A percentile compares a stretch with the other conserved stretches of the same genome.
Conservation (phyloP, 2,113 vertebrate genomes). For the Solea senegalensis region DNA sequence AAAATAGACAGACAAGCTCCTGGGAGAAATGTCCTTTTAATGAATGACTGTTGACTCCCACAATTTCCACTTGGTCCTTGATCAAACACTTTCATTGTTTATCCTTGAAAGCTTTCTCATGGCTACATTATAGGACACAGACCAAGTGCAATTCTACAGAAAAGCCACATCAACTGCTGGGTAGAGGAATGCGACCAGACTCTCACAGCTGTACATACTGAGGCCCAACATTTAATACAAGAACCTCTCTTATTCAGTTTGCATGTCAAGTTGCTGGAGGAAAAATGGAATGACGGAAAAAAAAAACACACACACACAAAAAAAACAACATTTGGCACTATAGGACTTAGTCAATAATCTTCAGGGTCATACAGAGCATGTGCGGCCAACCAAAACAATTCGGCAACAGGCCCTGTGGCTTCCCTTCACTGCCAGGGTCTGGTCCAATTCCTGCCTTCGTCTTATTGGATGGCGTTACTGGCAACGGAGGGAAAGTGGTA, state of each 20-base stretch:
- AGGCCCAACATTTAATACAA: conserved; percentile 38
- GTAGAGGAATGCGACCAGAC: conserved; percentile 30
- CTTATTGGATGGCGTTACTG: conserved; percentile 39
- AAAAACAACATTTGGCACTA: conserved; percentile 37
- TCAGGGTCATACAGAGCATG: conserved; percentile 61
- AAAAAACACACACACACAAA: conserved; percentile 6
- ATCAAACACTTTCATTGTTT: conserved; percentile 55
- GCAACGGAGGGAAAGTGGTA: conserved; percentile 35
- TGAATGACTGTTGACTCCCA: conserved; percentile 51
- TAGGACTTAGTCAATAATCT: conserved; percentile 61
- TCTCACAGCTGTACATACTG: conserved; percentile 47
- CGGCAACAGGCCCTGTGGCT: conserved; percentile 44
- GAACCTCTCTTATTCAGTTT: conserved; percentile 24
- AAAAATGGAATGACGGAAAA: conserved; percentile 1
- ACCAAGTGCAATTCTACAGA: conserved; percentile 43
- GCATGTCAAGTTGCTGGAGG: conserved; percentile 41
- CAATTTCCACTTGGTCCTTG: conserved; percentile 55
- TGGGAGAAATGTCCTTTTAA: conserved; percentile 53
- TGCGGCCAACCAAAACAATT: conserved; percentile 66
- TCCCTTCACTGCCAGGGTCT: conserved; percentile 30
- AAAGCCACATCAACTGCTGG: conserved; percentile 57
- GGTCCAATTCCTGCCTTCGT: conserved; percentile 46
- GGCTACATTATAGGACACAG: conserved; percentile 48
- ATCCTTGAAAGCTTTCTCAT: conserved; percentile 47
- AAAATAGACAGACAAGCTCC: conserved; percentile 26